A percentile compares a stretch with the other conserved stretches of the same genome.
Evolutionary conservation across 2,797 vertebrate genomes (phyloP).

Genomic region (Sebastiscus tertius): DNA sequence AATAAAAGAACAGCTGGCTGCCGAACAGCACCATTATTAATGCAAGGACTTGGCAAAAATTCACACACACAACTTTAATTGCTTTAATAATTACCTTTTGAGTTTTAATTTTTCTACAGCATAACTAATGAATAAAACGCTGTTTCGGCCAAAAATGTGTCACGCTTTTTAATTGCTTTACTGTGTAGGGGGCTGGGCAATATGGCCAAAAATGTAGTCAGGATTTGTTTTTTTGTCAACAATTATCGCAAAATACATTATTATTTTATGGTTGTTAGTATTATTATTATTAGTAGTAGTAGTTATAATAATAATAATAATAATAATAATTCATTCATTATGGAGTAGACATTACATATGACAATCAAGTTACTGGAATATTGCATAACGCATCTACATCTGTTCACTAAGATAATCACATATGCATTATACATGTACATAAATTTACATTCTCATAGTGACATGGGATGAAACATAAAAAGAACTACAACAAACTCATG

Average conservation of each 20-base stretch:
- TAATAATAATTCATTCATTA: too few relatives aligned
- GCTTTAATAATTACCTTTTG: slow-evolving; percentile 40
- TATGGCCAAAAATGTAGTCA: not conserved
- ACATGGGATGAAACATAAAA: too few relatives aligned
- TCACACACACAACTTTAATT: slow-evolving; percentile 28
- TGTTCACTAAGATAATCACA: not conserved
- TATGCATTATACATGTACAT: not conserved
- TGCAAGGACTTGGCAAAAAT: slow-evolving; percentile 15
- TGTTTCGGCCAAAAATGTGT: not conserved
- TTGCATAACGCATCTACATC: not conserved
- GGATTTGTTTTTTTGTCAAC: not conserved
- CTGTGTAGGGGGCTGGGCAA: not conserved
- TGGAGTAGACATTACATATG: too few relatives aligned
- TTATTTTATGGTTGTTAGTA: too few relatives aligned
- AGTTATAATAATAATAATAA: too few relatives aligned
- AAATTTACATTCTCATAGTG: too few relatives aligned
- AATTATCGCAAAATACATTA: not conserved
- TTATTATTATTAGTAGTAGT: too few relatives aligned
- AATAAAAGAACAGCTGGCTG: slow-evolving; percentile 47
- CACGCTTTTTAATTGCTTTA: not conserved
- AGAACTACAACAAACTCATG: too few relatives aligned
- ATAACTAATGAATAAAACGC: not conserved
- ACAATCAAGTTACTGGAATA: not conserved
- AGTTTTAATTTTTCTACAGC: not conserved
- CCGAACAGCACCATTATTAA: slow-evolving; percentile 38